These are phyloP conservation scores for Dromas ardeola DNA, from an alignment of 2,113 vertebrate species.

Conservation along the genomic window DNA sequence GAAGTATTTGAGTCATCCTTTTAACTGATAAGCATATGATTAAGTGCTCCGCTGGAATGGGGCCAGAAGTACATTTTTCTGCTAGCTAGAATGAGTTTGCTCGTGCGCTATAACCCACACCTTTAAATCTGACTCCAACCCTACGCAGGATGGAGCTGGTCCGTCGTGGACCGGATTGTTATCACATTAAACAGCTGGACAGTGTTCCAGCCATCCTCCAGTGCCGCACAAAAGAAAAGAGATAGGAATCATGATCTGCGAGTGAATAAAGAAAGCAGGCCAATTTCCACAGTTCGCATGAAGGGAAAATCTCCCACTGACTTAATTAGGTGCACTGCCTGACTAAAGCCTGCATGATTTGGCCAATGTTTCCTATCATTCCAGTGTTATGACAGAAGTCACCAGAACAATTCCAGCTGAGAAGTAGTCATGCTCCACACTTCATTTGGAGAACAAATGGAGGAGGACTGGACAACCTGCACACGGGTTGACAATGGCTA, in stretches of 20 bases:
- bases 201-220: not conserved
- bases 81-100: not conserved
- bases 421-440: not conserved
- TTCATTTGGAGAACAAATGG: not conserved
- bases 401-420: constrained; percentile 29
- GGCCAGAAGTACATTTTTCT: not conserved
- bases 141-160: not conserved
- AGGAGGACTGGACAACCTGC: not conserved
- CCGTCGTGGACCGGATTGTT: not conserved
- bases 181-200: not conserved
- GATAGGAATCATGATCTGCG: not conserved
- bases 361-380: constrained; percentile 37
- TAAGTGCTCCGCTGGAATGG: constrained; percentile 26
- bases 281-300: not conserved
- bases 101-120: rapidly evolving
- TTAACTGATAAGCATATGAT: constrained; percentile 43
- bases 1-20: constrained; percentile 9
- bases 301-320: not conserved
- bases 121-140: not conserved
- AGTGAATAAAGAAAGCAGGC: not conserved
- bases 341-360: constrained; percentile 35
- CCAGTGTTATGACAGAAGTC: constrained; percentile 30
- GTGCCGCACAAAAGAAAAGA: not conserved
- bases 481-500: not conserved
- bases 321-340: constrained; percentile 37